Percentiles rank a stretch among this genome's conserved stretches.
Evolutionary conservation across 2,113 vertebrate species (phyloP).

Genomic region (Varanus salvator): DNA sequence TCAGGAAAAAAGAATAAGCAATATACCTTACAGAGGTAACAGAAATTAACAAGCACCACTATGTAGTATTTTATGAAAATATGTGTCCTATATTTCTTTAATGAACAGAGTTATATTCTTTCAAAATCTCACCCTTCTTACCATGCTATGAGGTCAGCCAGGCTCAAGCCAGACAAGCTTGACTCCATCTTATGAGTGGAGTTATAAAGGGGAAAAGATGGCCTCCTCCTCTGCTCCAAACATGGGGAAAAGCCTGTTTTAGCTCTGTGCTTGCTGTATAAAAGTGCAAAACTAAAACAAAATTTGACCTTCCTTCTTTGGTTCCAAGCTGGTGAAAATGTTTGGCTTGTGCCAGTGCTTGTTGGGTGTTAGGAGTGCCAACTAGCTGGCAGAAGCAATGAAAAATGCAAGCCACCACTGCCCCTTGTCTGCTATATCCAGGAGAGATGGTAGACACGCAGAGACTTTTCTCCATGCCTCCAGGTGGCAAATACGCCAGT

Average conservation of each 20-base stretch:
- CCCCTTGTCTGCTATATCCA: not conserved
- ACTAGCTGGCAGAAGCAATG: too few species aligned
- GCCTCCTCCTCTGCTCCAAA: not conserved
- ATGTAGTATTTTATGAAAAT: not conserved
- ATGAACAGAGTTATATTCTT: not conserved
- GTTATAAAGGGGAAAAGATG: fast-evolving
- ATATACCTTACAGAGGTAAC: not conserved
- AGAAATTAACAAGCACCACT: not conserved
- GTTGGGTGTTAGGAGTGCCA: too few species aligned
- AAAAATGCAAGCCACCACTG: too few species aligned
- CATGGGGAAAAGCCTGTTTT: not conserved
- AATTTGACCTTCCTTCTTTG: too few species aligned
- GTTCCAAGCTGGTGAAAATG: not conserved
- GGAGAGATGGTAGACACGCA: not conserved
- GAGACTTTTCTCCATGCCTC: not conserved
- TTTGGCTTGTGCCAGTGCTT: not conserved
- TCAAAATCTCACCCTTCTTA: too few species aligned
- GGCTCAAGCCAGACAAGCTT: not conserved
- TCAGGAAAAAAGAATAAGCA: not conserved
- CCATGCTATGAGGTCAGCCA: not conserved
- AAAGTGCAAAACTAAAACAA: not conserved
- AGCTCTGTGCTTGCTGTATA: not conserved
- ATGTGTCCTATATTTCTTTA: not conserved
- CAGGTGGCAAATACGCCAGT: not conserved
- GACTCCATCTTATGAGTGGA: not conserved